Conservation (phyloP, 2,888 invertebrate species). For the Andrena minutula region DNA sequence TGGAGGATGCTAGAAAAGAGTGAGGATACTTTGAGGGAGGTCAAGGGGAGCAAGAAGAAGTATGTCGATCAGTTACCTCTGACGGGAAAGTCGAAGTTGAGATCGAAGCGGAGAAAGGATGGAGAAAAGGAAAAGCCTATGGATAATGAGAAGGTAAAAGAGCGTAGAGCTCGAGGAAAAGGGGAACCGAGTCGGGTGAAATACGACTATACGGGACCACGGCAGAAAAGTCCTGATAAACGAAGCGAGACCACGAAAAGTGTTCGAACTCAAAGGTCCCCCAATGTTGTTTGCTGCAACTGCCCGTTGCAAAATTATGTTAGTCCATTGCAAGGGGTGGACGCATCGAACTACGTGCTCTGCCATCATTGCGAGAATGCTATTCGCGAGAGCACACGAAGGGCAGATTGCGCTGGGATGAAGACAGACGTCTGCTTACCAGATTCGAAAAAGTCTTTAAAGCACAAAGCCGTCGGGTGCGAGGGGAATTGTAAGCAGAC, state of each 20-base stretch:
- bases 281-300: constrained; percentile 7
- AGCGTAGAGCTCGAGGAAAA: not conserved
- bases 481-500: constrained; percentile 10
- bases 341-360: constrained; percentile 8
- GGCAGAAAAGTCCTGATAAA: not conserved
- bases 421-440: not conserved
- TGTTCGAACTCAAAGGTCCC: not conserved
- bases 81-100: not conserved
- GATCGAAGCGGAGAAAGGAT: not conserved
- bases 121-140: not conserved
- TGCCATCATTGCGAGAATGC: constrained; percentile 44
- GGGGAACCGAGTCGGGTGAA: not conserved
- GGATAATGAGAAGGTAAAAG: not conserved
- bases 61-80: not conserved
- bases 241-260: not conserved
- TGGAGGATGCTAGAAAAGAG: not conserved
- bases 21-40: not conserved
- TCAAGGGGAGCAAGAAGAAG: not conserved
- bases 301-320: constrained; percentile 24
- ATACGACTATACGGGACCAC: not conserved
- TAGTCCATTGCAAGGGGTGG: too few relatives aligned
- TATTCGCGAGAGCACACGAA: not conserved
- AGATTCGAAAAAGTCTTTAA: not conserved
- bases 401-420: not conserved
- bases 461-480: not conserved